Base-by-base conservation (phyloP, 1,140 invertebrate genomes). In the Drosophila tani region DNA sequence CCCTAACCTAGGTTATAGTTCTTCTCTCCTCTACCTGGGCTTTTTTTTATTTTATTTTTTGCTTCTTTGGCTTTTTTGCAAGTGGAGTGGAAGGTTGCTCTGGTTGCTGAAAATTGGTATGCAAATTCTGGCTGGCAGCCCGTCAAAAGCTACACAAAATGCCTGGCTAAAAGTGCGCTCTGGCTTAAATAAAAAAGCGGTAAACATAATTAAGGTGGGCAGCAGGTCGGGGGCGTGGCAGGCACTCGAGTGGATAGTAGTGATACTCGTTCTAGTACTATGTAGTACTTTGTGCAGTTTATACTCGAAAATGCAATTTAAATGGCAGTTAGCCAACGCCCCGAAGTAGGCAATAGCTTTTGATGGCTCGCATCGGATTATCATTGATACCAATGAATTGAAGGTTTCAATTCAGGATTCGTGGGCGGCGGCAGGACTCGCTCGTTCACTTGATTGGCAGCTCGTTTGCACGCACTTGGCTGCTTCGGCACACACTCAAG, bases 181-280 rank as follows among this genome's bases (percentile, higher is more conserved):
- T 21, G 53, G 53, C 51, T 57, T 67, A 75, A 58, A 56, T 35
- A 47, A 70, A 80, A 82, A 71, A 73, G 68, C 64, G 50, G 67
- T 53, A 62, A 87, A 80, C 82, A 86, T 85, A 82, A 82, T 88
- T 86, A 83, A 65, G 60, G 80, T 38, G 67, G 40, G 32, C 57
- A n/a, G 38, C 5, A 12, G 43, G 21, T 14, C 7, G 40, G 63
- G 27, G 64, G 64, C 24, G 65, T 69, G 50, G 51, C 50, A 24
- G 66, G 62, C 21, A 3, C 53, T 70, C 40, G 62, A 70, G 49
- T 55, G 67, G 69, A 66, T 68, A 71, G 50, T 73, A 71, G 50
- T 73, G 69, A 73, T 73, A 73, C 53, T 38, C 53, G 15, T 35
- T 41, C 32, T 38, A 32, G 50, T 38, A 17, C 47, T 38, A 3